Evolutionary conservation across 2,797 vertebrate species (phyloP).

Genomic region (Sparus aurata): DNA sequence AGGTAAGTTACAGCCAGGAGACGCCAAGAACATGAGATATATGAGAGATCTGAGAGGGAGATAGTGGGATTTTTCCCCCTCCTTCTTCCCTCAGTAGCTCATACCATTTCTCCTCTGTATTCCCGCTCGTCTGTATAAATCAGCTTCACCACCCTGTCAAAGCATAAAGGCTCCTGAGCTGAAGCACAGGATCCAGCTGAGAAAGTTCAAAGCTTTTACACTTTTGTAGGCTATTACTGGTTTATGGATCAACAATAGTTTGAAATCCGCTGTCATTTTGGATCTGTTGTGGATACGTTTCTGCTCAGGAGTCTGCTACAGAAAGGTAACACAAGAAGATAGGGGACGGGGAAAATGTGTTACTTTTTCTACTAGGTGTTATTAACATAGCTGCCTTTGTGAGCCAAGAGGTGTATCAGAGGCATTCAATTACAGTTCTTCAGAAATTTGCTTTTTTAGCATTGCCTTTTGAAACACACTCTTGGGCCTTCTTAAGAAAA

Average conservation of each 20-base stretch:
- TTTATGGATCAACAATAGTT: not conserved
- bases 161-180: conserved; percentile 69
- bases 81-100: conserved; percentile 21
- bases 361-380: conserved; percentile 41
- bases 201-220: conserved; percentile 23
- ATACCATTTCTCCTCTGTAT: conserved; percentile 31
- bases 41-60: conserved; percentile 28
- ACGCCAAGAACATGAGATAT: not conserved
- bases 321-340: conserved; percentile 42
- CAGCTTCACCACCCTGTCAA: conserved; percentile 20
- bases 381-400: conserved; percentile 64
- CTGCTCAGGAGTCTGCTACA: conserved; percentile 71
- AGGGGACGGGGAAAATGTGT: conserved; percentile 19
- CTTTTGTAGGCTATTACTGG: conserved; percentile 1
- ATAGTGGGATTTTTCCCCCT: conserved; percentile 15
- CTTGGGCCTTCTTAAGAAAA: conserved; percentile 42
- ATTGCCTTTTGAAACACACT: conserved; percentile 42
- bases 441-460: conserved; percentile 6
- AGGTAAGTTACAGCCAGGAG: conserved; percentile 90
- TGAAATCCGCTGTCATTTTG: not conserved
- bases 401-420: conserved; percentile 50
- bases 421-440: conserved; percentile 11
- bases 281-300: conserved; percentile 42
- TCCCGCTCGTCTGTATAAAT: conserved; percentile 17
- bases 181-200: conserved; percentile 51